Base-by-base conservation (phyloP, 1,140 invertebrate genomes). In the Drosophila orena region DNA sequence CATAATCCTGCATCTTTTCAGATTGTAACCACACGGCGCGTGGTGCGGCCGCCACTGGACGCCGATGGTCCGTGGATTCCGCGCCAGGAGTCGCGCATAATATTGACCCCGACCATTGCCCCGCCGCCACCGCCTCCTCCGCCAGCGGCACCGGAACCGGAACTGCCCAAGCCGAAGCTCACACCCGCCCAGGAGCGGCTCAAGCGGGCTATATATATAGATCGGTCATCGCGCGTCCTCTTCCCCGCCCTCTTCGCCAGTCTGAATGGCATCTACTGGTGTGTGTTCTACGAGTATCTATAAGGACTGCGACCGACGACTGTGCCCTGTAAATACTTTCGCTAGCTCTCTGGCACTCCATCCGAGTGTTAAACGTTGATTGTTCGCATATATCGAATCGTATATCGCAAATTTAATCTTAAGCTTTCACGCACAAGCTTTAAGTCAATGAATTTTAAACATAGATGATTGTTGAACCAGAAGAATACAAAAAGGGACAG, bases 251-350 rank as follows among this genome's bases (percentile, higher is more conserved):
- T 97, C 10, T 98, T 98, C 88, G 94, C 97, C 24, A 93, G 97
- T 47, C 94, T 98, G 12, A 98, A 98, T 92, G 94, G 94, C 69
- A 96, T 96, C 69, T 98, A 98, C 91, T 98, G 97, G 97, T 95
- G 96, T 62, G 95, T 97, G 91, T 98, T 98, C 93, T 96, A 96
- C 22, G 95, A 97, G 88, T 97, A 96, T 92, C 95, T 97, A 90
- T 97, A 95, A 91, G 68, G 69, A 56, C 42, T 20, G 12, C 42
- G 40, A 34, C 15, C 42, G 40, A 34, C 15, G n/a, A 11, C 43
- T 52, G 53, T 60, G 52, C 49, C 57, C 43, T 81, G 81, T 85
- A 86, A 73, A 24, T 6, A 49, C 62, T 42, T 52, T 68, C 46
- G 27, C 59, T 42, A 62, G 65, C 59, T 68, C 38, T 47, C 15